Evolutionary conservation across 2,888 invertebrate genomes (phyloP), one percentile per base, ranked within the genome.

Genomic region (Ochlodes sylvanus): DNA sequence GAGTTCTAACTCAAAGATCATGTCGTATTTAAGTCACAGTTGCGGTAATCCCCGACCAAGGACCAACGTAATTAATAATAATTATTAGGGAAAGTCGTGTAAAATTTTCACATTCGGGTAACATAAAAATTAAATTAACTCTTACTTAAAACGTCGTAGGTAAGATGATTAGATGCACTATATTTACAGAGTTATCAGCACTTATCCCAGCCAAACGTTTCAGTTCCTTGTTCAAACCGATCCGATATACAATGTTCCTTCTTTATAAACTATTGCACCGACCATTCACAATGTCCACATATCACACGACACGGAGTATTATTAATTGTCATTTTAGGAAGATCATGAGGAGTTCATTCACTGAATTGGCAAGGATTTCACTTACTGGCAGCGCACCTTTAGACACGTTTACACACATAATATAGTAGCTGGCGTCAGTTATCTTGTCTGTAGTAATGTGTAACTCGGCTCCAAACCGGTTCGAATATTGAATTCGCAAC

Each of bases 61-160:
- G 72, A 70, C 73, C 52, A 57, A 68, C 21, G 19, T 64, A 57
- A 44, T 47, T 47, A 52, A 65, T 34, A 47, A 47, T 47, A 57
- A n/a, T 27, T n/a, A 54, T n/a, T 54, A 32, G 21, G 21, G 64
- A 57, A 57, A 50, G 7, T 47, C 15, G 21, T 52, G 52, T 21
- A 7, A 64, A 57, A n/a, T 50, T 50, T 57, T n/a, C 50, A 41
- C 58, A 41, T 15, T 64, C 41, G 58, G 81, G 84, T 83, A 85
- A 86, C 76, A 81, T 78, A 70, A 75, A 81, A 81, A 81, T 79
- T 74, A 81, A 77, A 83, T 73, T 71, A 61, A 38, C 27, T 65
- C 58, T 52, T 42, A 65, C 41, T 15, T 19, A 21, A 65, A 63
- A 65, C 32, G 64, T 57, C 47, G 57, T 57, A 41, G 21, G n/a